A percentile compares a stretch with the other conserved stretches of the same genome.
Evolutionary conservation across 2,797 vertebrate species (phyloP).

Genomic region (Protosalanx chinensis): DNA sequence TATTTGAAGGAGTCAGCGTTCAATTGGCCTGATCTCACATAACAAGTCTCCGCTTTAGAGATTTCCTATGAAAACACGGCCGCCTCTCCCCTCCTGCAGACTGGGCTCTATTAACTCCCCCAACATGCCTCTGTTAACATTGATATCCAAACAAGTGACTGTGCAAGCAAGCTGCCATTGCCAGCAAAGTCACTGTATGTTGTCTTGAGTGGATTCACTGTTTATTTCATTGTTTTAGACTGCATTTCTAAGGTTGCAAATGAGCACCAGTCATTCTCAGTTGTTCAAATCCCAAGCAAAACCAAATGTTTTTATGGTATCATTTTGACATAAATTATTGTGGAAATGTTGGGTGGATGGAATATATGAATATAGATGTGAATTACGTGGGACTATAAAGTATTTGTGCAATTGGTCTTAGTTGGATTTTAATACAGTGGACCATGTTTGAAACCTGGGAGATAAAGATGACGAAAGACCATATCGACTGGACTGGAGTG

Average conservation of each 20-base stretch:
- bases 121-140: neutral
- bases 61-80: constrained; percentile 8
- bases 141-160: neutral
- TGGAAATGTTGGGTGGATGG: neutral
- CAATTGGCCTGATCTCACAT: neutral
- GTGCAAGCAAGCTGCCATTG: too few relatives aligned
- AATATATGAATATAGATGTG: neutral
- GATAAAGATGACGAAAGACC: neutral
- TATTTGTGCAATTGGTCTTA: neutral
- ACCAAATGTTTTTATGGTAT: too few relatives aligned
- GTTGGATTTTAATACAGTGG: neutral
- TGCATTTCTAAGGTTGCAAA: too few relatives aligned
- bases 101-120: neutral
- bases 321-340: too few relatives aligned
- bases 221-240: too few relatives aligned
- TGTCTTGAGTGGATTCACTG: too few relatives aligned
- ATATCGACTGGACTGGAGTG: too few relatives aligned
- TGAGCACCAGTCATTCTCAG: too few relatives aligned
- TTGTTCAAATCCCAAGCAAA: too few relatives aligned
- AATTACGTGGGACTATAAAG: too few relatives aligned
- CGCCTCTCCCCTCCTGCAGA: neutral
- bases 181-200: too few relatives aligned
- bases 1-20: neutral
- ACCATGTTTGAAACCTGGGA: neutral
- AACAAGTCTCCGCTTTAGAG: constrained; percentile 4